Evolutionary conservation across 2,113 vertebrate species (phyloP), one percentile per base, ranked within the genome.

Genomic region (Gasterosteus nipponicus): DNA sequence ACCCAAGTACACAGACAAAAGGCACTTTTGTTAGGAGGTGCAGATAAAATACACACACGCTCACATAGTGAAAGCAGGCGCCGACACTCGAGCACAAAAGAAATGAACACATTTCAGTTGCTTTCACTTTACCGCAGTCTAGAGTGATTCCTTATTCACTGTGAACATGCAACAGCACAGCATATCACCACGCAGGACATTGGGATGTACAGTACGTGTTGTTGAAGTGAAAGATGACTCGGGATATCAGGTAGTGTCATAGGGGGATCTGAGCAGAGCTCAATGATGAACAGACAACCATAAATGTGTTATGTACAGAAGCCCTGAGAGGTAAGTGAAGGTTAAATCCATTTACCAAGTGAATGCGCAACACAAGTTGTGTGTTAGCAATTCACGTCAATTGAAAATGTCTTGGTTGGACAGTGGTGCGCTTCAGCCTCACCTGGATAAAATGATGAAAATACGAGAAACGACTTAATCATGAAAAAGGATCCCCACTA

Each of bases 21-120:
- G 69, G 69, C 74, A 57, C 64, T 74, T 77, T 54, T 64, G 53
- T 41, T 58, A 22, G 44, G 0, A 51, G 41, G 19, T n/a, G 22
- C 66, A 29, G n/a, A 39, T 7, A 7, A 57, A 14, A 81, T 3
- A 53, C 58, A 63, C 58, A 56, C 62, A 56, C 12, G 1, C 33
- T 64, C 35, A 63, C 8, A 70, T n/a, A 47, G 35, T 69, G 69
- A 16, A 61, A 16, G 54, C 39, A 65, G 8, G n/a, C 2, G 6
- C 26, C 5, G 5, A 46, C 42, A 57, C 54, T 47, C 1, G 22
- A 19, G 26, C 47, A 19, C 10, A 57, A n/a, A 57, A 58, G 2
- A 22, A 33, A 26, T 15, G 2, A 38, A 49, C 14, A 14, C 69
- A 59, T 57, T 54, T 44, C 38, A 42, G 12, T 22, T 56, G 9